These are phyloP conservation scores for Umimayanthus chanpuru DNA, from an alignment of 92 coral and sea anemone genomes.

Conservation along the genomic window DNA sequence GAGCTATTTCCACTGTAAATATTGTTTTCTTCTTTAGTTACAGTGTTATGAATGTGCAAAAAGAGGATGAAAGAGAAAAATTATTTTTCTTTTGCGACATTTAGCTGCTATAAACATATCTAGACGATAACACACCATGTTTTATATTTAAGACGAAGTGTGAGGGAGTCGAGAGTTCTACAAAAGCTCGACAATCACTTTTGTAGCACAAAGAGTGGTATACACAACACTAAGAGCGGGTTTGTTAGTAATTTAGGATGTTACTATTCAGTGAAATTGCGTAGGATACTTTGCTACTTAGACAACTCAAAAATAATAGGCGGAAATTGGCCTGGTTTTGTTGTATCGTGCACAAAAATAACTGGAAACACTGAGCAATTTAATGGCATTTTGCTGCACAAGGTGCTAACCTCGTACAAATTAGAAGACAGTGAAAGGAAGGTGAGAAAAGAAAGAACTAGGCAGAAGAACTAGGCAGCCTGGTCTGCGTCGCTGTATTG, in stretches of 20 bases:
- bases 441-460: neutral
- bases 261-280: neutral
- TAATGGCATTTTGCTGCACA: conserved; percentile 24
- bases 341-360: conserved; percentile 15
- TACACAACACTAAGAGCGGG: neutral
- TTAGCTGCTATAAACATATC: neutral
- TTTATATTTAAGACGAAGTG: neutral
- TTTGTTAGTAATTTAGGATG: neutral
- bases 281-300: neutral
- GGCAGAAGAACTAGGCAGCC: neutral
- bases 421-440: neutral
- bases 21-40: neutral
- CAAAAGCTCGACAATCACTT: neutral
- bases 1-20: neutral
- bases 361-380: neutral
- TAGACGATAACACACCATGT: neutral
- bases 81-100: neutral
- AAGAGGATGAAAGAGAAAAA: neutral
- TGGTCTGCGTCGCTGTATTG: neutral
- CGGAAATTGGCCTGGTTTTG: conserved; percentile 24
- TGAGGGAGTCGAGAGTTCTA: neutral
- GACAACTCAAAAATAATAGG: neutral
- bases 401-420: neutral
- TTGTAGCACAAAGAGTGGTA: neutral
- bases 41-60: neutral